phyloP scores from a whole-genome alignment of 2,888 invertebrate genomes.

The Amiota mariae region DNA sequence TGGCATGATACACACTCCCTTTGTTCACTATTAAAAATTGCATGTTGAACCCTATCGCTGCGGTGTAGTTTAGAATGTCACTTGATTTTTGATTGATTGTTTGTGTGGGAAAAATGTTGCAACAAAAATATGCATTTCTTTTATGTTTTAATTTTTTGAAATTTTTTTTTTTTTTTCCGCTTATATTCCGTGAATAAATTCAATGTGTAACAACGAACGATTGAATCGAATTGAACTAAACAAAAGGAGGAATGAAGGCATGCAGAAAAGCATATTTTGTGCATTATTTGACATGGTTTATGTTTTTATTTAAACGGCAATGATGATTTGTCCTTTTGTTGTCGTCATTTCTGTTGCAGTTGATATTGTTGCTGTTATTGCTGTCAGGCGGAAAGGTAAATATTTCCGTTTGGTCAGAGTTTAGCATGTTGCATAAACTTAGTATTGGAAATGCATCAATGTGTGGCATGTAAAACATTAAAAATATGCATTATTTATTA shows the following conservation, averaged over 20 bases:
- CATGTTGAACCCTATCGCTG: too few relatives aligned
- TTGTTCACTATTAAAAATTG: too few relatives aligned
- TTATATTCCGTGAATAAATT: conserved; percentile 56
- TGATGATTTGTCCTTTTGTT: conserved; percentile 9
- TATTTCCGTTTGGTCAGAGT: background rate
- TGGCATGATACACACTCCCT: too few relatives aligned
- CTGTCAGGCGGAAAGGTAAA: conserved; percentile 11
- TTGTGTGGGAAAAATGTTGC: conserved; percentile 65
- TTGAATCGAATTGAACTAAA: background rate
- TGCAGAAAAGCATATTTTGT: conserved; percentile 11
- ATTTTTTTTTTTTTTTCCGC: background rate
- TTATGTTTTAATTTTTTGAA: background rate
- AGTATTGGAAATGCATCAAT: background rate
- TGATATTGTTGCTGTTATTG: background rate
- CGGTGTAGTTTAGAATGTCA: conserved; percentile 62
- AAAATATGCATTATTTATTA: conserved; percentile 36
- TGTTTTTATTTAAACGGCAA: conserved; percentile 64
- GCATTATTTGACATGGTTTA: conserved; percentile 54
- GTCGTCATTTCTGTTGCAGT: conserved; percentile 9
- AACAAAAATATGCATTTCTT: conserved; percentile 42
- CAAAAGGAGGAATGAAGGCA: too few relatives aligned
- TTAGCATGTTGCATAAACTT: background rate
- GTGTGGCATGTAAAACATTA: background rate
- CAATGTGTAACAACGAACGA: conserved; percentile 19
- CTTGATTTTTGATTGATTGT: conserved; percentile 67